Evolutionary conservation across 2,113 vertebrate genomes (phyloP).

Genomic region (Hystrix brachyura): DNA sequence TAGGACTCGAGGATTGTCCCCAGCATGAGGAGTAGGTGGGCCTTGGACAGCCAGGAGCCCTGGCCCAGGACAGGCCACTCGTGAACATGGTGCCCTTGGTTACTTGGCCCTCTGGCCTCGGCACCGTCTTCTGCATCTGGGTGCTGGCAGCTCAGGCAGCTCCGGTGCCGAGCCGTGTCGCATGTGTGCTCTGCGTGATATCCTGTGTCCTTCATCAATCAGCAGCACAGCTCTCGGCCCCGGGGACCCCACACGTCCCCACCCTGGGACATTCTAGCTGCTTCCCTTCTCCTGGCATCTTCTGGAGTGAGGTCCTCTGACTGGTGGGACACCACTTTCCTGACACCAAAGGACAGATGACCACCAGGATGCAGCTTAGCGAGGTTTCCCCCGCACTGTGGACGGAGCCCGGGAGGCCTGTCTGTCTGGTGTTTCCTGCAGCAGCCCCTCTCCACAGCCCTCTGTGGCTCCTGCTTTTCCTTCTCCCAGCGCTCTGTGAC

Average conservation of each 20-base stretch:
- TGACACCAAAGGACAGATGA: neutral
- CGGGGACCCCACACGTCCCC: accelerated
- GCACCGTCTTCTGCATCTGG: neutral
- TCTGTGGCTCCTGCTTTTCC: neutral
- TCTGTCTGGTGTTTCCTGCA: accelerated
- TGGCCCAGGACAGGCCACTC: neutral
- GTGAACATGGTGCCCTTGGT: accelerated
- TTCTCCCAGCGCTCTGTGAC: neutral
- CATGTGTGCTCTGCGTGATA: neutral
- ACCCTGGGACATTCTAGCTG: neutral
- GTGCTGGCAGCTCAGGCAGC: neutral
- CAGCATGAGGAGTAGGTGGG: neutral
- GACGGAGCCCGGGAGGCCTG: neutral
- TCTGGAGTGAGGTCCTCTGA: neutral
- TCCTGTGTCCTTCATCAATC: accelerated
- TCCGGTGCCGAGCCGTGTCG: neutral
- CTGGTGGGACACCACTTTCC: no score
- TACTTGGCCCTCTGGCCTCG: accelerated
- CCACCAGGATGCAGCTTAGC: accelerated
- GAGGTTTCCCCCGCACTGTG: accelerated
- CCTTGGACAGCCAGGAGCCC: neutral
- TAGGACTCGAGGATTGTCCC: accelerated
- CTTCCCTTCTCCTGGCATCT: neutral
- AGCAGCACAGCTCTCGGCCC: accelerated
- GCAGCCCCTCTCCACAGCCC: neutral